phyloP scores from a whole-genome alignment of 1,140 invertebrate genomes.

The Drosophila auraria region DNA sequence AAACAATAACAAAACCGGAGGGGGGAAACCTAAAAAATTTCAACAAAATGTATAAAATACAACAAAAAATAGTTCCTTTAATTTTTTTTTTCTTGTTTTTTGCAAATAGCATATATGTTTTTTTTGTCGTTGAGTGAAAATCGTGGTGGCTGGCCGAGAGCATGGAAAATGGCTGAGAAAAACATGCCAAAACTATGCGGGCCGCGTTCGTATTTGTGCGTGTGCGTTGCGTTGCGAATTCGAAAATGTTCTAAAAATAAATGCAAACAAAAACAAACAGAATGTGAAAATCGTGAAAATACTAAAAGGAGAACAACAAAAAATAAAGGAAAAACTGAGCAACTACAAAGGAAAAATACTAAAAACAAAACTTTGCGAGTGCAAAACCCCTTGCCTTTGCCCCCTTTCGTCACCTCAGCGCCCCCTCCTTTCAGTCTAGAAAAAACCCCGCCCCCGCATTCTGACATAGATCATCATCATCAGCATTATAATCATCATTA shows the following conservation, averaged over 20 bases:
- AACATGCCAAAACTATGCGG: constrained; percentile 68
- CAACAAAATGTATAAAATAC: neutral
- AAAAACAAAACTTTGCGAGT: constrained; percentile 12
- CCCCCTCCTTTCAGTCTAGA: neutral
- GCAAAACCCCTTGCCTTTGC: constrained; percentile 8
- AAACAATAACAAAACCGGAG: constrained; percentile 12
- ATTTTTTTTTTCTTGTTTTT: constrained; percentile 11
- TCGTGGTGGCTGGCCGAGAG: constrained; percentile 23
- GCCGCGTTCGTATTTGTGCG: constrained; percentile 33
- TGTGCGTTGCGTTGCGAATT: constrained; percentile 71
- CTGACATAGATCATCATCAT: constrained; percentile 44
- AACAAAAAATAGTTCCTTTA: neutral
- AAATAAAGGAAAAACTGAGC: constrained; percentile 47
- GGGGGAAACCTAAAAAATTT: neutral
- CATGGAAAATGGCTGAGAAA: constrained; percentile 49
- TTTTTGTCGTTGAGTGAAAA: constrained; percentile 41
- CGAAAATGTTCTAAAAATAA: constrained; percentile 81
- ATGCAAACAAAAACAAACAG: constrained; percentile 72
- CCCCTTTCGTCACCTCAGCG: neutral
- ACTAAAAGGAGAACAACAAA: constrained; percentile 38
- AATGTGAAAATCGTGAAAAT: constrained; percentile 58
- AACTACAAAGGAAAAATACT: constrained; percentile 41
- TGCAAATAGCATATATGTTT: constrained; percentile 14
- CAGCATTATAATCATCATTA: neutral
- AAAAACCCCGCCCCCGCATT: constrained; percentile 17